Evolutionary conservation across 2,888 invertebrate genomes (phyloP).

Genomic region (Trachelus tabidus): DNA sequence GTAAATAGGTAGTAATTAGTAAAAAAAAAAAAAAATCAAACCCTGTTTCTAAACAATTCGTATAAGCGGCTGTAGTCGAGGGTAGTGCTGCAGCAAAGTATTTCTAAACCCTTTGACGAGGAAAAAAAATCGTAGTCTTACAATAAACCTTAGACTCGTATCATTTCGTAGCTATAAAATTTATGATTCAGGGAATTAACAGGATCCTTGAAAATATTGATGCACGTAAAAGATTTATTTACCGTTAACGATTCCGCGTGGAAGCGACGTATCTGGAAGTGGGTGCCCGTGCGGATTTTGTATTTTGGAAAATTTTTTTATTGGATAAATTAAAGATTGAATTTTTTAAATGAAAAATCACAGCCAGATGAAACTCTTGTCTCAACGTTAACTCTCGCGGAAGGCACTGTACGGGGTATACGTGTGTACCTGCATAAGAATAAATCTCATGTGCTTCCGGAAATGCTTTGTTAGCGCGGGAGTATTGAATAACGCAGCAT

Average conservation of each 20-base stretch:
- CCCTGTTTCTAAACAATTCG: background rate
- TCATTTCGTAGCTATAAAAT: background rate
- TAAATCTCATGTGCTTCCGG: conserved; percentile 46
- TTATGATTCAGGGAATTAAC: background rate
- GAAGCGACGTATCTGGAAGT: background rate
- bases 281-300: accelerated
- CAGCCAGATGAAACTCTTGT: background rate
- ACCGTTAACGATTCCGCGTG: background rate
- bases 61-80: background rate
- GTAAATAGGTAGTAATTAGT: background rate
- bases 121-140: background rate
- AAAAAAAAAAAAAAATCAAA: background rate
- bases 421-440: conserved; percentile 31
- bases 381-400: background rate
- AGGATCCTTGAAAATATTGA: background rate
- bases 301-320: background rate
- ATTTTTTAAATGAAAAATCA: background rate
- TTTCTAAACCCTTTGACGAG: background rate
- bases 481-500: conserved; percentile 49
- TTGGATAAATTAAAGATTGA: background rate
- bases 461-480: conserved; percentile 47
- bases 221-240: background rate
- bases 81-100: background rate
- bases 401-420: background rate
- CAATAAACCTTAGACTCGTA: background rate